Percentiles rank a stretch among this genome's conserved stretches.
These are phyloP conservation scores for Manis crassicaudata DNA, from an alignment of 2,797 vertebrate species.

Conservation along the genomic window DNA sequence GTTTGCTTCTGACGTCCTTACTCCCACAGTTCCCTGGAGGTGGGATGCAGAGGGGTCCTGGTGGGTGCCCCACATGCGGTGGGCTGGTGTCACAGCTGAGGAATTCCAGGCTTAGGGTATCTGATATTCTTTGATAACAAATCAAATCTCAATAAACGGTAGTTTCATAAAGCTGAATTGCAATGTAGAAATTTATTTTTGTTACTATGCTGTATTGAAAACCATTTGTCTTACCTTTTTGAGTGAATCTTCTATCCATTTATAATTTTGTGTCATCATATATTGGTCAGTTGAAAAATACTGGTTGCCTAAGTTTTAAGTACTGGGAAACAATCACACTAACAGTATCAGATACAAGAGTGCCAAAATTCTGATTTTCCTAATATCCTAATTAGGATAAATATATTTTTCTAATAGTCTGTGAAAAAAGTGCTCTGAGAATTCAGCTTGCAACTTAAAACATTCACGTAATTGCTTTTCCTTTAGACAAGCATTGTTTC, in stretches of 20 bases:
- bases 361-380: background rate
- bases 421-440: background rate
- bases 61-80: background rate
- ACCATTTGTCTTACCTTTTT: background rate
- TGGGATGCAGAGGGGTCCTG: background rate
- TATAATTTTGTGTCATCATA: background rate
- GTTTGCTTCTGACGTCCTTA: background rate
- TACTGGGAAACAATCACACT: background rate
- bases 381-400: background rate
- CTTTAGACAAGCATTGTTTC: background rate
- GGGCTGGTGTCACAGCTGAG: background rate
- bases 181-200: background rate
- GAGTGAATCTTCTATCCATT: background rate
- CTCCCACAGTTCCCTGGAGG: background rate
- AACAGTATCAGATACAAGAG: background rate
- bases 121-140: background rate
- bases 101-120: background rate
- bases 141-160: background rate
- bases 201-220: background rate
- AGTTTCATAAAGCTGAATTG: conserved; percentile 16
- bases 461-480: background rate
- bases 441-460: background rate
- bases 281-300: background rate
- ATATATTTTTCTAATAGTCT: background rate
- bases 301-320: background rate